phyloP scores from a whole-genome alignment of 2,888 invertebrate species.

The Romanomermis culicivorax region DNA sequence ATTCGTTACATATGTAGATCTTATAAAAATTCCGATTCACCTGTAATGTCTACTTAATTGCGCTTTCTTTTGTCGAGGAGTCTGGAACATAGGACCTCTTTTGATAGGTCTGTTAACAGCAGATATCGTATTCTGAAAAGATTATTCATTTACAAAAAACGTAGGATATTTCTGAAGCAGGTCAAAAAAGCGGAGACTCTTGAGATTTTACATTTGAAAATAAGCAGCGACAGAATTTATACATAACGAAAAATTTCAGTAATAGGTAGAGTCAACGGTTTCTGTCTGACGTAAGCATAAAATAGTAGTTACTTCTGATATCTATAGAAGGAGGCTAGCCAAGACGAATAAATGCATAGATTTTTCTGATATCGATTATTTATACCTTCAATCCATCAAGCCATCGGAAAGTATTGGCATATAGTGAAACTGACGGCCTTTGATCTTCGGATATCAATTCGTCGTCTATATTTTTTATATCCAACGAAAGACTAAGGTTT shows the following conservation, averaged over 20 bases:
- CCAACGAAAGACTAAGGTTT: constrained; percentile 52
- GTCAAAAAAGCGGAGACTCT: too few relatives aligned
- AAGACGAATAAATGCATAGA: too few relatives aligned
- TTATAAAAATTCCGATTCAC: too few relatives aligned
- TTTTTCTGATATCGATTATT: constrained; percentile 1
- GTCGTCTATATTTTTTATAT: constrained; percentile 41
- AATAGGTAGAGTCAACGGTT: too few relatives aligned
- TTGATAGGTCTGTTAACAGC: constrained; percentile 75
- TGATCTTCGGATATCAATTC: constrained; percentile 12
- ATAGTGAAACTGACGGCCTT: constrained; percentile 19
- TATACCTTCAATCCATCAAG: constrained; percentile 44
- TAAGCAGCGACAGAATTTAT: too few relatives aligned
- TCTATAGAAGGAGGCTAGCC: too few relatives aligned
- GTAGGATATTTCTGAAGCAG: not conserved
- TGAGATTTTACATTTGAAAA: too few relatives aligned
- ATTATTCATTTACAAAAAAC: constrained; percentile 1
- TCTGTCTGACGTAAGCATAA: too few relatives aligned
- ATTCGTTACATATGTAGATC: too few relatives aligned
- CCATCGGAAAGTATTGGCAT: constrained; percentile 26
- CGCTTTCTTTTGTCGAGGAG: constrained; percentile 58
- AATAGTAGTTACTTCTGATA: too few relatives aligned
- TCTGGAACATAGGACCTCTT: constrained; percentile 65
- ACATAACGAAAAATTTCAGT: too few relatives aligned
- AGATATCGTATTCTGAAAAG: constrained; percentile 42
- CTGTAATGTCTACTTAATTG: constrained; percentile 65